Conservation (phyloP, 2,113 vertebrate genomes). For the Columba janthina region DNA sequence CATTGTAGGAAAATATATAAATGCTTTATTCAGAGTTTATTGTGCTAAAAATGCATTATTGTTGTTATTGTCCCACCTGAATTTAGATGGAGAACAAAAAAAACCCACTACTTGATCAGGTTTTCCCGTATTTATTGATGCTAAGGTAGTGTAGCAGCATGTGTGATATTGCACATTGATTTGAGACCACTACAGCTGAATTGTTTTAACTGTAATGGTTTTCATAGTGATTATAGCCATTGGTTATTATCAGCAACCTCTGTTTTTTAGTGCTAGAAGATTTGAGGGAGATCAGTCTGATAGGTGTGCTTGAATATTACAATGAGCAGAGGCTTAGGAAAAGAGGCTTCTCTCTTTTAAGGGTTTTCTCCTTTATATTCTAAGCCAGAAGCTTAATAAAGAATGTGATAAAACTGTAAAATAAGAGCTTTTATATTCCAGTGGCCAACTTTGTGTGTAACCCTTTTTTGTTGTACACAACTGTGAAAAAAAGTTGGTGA, state of each 20-base stretch:
- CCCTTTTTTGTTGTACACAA: not conserved
- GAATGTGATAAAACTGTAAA: not conserved
- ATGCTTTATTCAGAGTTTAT: not conserved
- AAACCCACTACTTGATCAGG: not conserved
- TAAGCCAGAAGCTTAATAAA: not conserved
- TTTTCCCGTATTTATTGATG: not conserved
- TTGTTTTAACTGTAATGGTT: not conserved
- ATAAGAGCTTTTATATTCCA: not conserved
- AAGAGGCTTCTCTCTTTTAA: not conserved
- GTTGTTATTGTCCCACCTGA: not conserved
- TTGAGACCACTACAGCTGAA: not conserved
- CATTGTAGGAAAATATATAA: not conserved
- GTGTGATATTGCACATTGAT: not conserved
- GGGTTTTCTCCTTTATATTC: not conserved
- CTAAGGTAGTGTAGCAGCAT: not conserved
- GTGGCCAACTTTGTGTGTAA: not conserved
- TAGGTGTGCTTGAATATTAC: not conserved
- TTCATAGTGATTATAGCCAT: not conserved
- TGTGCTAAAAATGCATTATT: not conserved
- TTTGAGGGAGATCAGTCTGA: not conserved
- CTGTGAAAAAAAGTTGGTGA: conserved; percentile 8
- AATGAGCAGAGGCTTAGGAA: not conserved
- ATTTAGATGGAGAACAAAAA: not conserved
- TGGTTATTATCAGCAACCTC: not conserved
- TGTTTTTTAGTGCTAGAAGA: not conserved